These are phyloP conservation scores for Zoanthus solanderi DNA, from an alignment of 92 coral and sea anemone genomes.

Conservation along the genomic window DNA sequence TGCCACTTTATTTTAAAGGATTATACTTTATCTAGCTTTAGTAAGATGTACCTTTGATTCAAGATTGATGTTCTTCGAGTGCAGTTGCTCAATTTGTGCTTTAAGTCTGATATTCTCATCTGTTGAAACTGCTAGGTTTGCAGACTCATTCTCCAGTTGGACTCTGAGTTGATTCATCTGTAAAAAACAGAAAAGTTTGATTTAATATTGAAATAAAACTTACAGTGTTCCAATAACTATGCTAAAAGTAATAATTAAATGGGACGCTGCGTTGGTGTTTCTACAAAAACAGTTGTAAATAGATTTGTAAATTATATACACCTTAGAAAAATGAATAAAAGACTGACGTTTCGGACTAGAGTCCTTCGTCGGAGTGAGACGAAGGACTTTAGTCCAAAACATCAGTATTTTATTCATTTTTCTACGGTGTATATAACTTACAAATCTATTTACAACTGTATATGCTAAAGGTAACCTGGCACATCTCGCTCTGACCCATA, in stretches of 20 bases:
- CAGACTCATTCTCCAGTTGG: conserved; percentile 89
- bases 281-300: no score
- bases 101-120: conserved; percentile 95
- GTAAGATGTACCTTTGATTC: conserved; percentile 82
- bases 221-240: background rate
- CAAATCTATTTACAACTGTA: no score
- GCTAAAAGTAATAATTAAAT: background rate
- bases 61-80: conserved; percentile 86
- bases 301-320: no score
- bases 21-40: no score
- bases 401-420: no score
- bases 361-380: no score
- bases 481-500: background rate
- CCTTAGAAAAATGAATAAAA: no score
- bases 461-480: background rate
- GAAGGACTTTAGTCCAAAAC: no score
- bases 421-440: no score
- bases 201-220: background rate
- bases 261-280: no score
- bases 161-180: conserved; percentile 92
- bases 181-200: background rate
- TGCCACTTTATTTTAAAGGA: no score
- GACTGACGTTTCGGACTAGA: no score
- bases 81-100: conserved; percentile 85
- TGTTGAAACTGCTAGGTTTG: conserved; percentile 84